These are phyloP conservation scores for Labeo catla DNA, from an alignment of 2,113 vertebrate species.

Conservation along the genomic window DNA sequence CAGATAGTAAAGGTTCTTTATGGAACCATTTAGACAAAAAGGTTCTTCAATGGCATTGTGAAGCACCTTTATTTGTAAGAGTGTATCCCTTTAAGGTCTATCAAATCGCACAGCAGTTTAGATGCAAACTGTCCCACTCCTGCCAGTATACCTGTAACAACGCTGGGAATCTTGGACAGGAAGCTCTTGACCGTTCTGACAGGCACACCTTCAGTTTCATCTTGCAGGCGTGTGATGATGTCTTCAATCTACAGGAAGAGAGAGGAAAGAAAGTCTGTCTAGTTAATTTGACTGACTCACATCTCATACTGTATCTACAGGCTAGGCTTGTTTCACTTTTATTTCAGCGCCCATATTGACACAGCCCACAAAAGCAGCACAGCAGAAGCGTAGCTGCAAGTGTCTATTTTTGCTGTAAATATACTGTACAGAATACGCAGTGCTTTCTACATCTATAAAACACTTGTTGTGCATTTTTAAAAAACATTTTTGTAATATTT, in stretches of 20 bases:
- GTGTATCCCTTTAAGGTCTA: too few relatives aligned
- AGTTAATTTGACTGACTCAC: neutral
- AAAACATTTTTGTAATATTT: neutral
- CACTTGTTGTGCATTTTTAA: too few relatives aligned
- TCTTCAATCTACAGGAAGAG: conserved; percentile 88
- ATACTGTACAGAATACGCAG: neutral
- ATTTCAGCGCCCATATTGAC: conserved; percentile 3
- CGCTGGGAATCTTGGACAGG: conserved; percentile 98
- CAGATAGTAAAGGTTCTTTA: too few relatives aligned
- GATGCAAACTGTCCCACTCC: neutral
- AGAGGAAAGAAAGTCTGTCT: neutral
- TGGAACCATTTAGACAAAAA: too few relatives aligned
- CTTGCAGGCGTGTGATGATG: conserved; percentile 90
- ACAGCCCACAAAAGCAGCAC: conserved; percentile 5
- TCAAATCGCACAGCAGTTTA: neutral
- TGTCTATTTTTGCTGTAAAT: neutral
- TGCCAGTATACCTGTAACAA: conserved; percentile 85
- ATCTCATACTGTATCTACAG: neutral
- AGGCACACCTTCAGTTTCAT: conserved; percentile 92
- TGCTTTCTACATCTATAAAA: neutral
- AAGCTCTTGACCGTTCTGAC: conserved; percentile 99
- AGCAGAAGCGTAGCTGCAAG: neutral
- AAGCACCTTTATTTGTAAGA: too few relatives aligned
- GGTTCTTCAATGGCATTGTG: too few relatives aligned
- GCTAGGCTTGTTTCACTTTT: neutral